These are phyloP conservation scores for Diarsia brunnea DNA, from an alignment of 2,888 invertebrate genomes.

Conservation along the genomic window DNA sequence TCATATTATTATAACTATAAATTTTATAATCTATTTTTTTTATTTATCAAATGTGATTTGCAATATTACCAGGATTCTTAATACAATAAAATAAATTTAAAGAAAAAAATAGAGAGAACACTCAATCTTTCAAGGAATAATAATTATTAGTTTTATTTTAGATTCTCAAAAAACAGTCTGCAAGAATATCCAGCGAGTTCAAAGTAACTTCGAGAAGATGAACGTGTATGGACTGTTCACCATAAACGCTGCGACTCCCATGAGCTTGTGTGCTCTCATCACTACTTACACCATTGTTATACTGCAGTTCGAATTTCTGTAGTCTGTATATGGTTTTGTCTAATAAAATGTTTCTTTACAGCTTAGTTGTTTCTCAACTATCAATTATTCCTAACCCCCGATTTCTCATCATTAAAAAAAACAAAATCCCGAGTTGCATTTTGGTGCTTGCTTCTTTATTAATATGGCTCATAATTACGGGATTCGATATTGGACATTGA, in stretches of 20 bases:
- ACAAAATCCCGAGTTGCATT: too few species aligned
- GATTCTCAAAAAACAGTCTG: background rate
- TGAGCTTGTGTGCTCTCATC: background rate
- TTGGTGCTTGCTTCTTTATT: too few species aligned
- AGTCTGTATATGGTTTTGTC: background rate
- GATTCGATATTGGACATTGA: too few species aligned
- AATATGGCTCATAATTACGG: too few species aligned
- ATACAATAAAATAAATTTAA: background rate
- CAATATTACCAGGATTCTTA: background rate
- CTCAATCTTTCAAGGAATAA: background rate
- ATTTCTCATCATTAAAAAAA: too few species aligned
- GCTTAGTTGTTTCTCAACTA: background rate
- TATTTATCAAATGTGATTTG: too few species aligned
- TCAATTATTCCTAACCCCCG: background rate
- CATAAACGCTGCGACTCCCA: background rate
- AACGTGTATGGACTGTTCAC: too few species aligned
- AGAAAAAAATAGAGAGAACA: background rate
- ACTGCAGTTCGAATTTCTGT: constrained; percentile 20
- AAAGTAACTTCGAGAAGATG: too few species aligned
- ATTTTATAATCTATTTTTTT: too few species aligned
- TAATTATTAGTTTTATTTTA: background rate
- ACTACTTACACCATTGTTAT: constrained; percentile 18
- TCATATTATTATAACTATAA: too few species aligned
- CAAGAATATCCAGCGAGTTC: too few species aligned
- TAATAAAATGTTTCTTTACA: background rate